These are phyloP conservation scores for Porites evermanni DNA, from an alignment of 92 coral and sea anemone species.

Conservation along the genomic window DNA sequence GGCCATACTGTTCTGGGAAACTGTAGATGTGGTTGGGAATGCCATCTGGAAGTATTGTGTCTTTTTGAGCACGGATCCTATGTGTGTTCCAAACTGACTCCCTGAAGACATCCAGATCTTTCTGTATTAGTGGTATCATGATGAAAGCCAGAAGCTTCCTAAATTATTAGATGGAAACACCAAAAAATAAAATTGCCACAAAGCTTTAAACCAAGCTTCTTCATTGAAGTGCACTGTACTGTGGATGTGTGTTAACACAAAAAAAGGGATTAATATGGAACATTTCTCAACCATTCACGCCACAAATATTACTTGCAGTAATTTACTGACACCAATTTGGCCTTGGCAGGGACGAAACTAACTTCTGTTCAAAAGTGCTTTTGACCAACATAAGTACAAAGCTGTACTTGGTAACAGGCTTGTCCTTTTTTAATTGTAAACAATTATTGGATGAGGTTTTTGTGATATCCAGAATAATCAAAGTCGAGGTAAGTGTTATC, in stretches of 20 bases:
- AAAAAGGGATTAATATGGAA: not conserved
- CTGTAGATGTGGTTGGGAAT: constrained; percentile 27
- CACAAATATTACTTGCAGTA: constrained; percentile 5
- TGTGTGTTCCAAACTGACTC: constrained; percentile 32
- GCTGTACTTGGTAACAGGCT: not conserved
- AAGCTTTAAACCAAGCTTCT: constrained; percentile 28
- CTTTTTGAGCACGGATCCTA: not conserved
- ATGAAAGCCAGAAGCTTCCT: constrained; percentile 38
- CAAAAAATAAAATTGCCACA: constrained; percentile 21
- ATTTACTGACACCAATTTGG: not conserved
- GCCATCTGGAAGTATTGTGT: constrained; percentile 41
- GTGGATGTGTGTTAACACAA: not conserved
- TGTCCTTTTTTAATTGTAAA: not conserved
- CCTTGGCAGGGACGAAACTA: constrained; percentile 35
- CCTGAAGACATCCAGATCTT: not conserved
- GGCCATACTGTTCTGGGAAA: constrained; percentile 37
- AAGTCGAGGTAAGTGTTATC: too few species aligned
- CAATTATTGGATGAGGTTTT: too few species aligned
- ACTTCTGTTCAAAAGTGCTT: not conserved
- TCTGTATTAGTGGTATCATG: constrained; percentile 26
- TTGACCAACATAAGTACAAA: not conserved
- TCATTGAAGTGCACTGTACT: not conserved
- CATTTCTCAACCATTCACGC: not conserved
- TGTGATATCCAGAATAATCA: too few species aligned
- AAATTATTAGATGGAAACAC: constrained; percentile 16